These are phyloP conservation scores for Bufotes viridis DNA, from an alignment of 2,797 vertebrate genomes.

Conservation along the genomic window DNA sequence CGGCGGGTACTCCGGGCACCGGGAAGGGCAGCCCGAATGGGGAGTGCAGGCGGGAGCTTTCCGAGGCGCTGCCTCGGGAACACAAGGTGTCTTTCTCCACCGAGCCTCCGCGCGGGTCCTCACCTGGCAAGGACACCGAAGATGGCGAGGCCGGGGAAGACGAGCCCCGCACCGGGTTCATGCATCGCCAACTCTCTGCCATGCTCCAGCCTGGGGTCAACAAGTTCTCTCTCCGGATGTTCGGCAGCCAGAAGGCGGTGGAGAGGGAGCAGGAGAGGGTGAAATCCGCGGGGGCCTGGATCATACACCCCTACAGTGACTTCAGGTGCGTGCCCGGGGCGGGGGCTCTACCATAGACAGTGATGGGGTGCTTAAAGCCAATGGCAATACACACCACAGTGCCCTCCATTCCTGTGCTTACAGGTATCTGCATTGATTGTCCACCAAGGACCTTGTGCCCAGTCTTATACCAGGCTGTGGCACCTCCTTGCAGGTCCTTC, in stretches of 20 bases:
- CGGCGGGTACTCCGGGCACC: slow-evolving; percentile 67
- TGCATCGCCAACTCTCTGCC: slow-evolving; percentile 94
- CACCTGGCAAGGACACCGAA: slow-evolving; percentile 80
- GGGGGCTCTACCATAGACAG: background rate
- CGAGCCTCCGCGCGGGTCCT: slow-evolving; percentile 75
- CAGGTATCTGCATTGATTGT: background rate
- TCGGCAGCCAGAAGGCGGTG: slow-evolving; percentile 96
- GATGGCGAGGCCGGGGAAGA: slow-evolving; percentile 78
- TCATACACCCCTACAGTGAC: slow-evolving; percentile 98
- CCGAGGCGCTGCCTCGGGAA: slow-evolving; percentile 70
- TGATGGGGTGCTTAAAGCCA: too few relatives aligned
- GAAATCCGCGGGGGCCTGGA: slow-evolving; percentile 96
- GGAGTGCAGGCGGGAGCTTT: slow-evolving; percentile 79
- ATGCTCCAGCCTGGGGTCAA: slow-evolving; percentile 98
- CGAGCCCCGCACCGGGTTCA: slow-evolving; percentile 88
- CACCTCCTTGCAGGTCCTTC: background rate
- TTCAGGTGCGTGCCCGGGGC: slow-evolving; percentile 82
- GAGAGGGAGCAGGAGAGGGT: slow-evolving; percentile 94
- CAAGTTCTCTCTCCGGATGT: slow-evolving; percentile 99
- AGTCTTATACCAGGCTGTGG: background rate
- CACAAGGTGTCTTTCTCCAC: slow-evolving; percentile 78
- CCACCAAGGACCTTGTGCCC: background rate
- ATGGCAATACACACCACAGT: too few relatives aligned
- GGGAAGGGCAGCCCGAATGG: slow-evolving; percentile 85
- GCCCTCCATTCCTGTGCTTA: too few relatives aligned